Percentiles rank a stretch among this genome's conserved stretches.
Conservation (phyloP, 35 echinoderm and acorn worm genomes). For the Ophioderma brevispina region DNA sequence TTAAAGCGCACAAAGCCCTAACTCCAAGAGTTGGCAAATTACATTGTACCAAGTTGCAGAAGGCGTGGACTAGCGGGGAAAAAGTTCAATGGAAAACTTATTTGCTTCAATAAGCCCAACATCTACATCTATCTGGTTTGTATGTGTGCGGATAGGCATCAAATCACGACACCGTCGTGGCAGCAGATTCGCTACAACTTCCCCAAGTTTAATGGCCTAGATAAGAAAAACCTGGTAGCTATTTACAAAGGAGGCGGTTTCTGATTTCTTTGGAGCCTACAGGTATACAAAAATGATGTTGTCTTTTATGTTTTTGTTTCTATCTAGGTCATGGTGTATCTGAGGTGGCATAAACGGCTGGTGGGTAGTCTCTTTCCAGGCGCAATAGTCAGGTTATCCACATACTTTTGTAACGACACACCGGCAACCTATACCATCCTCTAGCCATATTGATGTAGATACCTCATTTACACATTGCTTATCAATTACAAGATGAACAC, state of each 20-base stretch:
- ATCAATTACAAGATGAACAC: constrained; percentile 14
- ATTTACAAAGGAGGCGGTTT: constrained; percentile 2
- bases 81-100: constrained; percentile 11
- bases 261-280: neutral
- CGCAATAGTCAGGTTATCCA: neutral
- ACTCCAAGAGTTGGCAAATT: neutral
- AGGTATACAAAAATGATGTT: constrained; percentile 11
- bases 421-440: neutral
- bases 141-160: neutral
- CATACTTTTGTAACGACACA: neutral
- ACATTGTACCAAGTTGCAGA: neutral
- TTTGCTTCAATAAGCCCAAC: neutral
- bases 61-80: neutral
- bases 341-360: neutral
- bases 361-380: constrained; percentile 7
- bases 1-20: neutral
- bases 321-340: neutral
- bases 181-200: constrained; percentile 2
- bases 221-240: constrained; percentile 1
- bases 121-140: neutral
- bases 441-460: neutral
- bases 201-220: neutral
- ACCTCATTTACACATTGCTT: neutral
- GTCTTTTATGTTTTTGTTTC: constrained; percentile 7
- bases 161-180: neutral